Percentiles rank a stretch among this genome's conserved stretches.
phyloP scores from a whole-genome alignment of 2,797 vertebrate species.

The Carduelis carduelis region DNA sequence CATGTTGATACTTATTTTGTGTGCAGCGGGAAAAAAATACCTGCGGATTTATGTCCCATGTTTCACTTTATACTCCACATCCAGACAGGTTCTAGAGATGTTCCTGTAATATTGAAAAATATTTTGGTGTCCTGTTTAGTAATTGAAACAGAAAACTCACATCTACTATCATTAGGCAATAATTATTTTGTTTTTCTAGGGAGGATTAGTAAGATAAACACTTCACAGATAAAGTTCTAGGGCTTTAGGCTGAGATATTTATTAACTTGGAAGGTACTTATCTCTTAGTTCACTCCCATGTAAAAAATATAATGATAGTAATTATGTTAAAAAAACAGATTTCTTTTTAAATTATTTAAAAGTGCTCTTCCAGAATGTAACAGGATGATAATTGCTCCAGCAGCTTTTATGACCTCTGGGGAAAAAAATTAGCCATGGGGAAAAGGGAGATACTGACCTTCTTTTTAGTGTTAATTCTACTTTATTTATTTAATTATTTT shows the following conservation, averaged over 20 bases:
- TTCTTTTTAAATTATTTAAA: conserved; percentile 67
- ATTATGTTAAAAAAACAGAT: conserved; percentile 60
- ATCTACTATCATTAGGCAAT: conserved; percentile 58
- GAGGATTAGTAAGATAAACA: conserved; percentile 57
- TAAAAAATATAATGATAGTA: conserved; percentile 60
- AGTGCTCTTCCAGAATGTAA: conserved; percentile 40
- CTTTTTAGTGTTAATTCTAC: not conserved
- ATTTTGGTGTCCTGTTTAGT: not conserved
- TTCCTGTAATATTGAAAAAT: not conserved
- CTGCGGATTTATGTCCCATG: not conserved
- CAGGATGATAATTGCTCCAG: conserved; percentile 43
- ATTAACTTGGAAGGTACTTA: conserved; percentile 65
- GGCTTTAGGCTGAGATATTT: conserved; percentile 52
- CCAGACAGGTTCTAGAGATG: not conserved
- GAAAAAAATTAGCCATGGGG: not conserved
- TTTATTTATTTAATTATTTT: not conserved
- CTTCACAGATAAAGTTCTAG: conserved; percentile 32
- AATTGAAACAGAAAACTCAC: conserved; percentile 51
- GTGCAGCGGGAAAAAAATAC: not conserved
- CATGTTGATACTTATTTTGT: not conserved
- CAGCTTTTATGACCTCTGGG: conserved; percentile 7
- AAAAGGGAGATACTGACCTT: not conserved
- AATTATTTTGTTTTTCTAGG: conserved; percentile 61
- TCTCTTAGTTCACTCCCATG: conserved; percentile 43
- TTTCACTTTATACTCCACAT: not conserved